A percentile compares a stretch with the other conserved stretches of the same genome.
Conservation (phyloP, 2,797 vertebrate species). For the Sebastiscus tertius region DNA sequence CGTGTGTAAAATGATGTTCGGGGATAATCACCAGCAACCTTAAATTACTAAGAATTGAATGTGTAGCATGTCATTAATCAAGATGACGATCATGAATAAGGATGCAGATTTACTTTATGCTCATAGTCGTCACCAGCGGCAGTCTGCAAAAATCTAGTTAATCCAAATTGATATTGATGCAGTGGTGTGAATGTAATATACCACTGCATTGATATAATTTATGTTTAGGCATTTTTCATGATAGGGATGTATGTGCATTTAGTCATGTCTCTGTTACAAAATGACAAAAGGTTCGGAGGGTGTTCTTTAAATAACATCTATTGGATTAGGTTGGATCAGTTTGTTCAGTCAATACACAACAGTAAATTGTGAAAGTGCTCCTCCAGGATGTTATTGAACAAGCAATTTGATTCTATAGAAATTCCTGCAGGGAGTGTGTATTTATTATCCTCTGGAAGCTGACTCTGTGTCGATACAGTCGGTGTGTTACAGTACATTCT, state of each 20-base stretch:
- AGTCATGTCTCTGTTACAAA: slow-evolving; percentile 13
- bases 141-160: slow-evolving; percentile 33
- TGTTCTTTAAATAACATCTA: slow-evolving; percentile 36
- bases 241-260: slow-evolving; percentile 5
- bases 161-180: slow-evolving; percentile 60
- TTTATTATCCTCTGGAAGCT: slow-evolving; percentile 51
- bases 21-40: slow-evolving; percentile 67
- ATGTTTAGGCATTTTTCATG: slow-evolving; percentile 20
- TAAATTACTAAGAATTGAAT: slow-evolving; percentile 69
- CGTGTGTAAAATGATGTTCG: slow-evolving; percentile 69
- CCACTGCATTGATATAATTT: slow-evolving; percentile 19
- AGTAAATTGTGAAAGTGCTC: slow-evolving; percentile 55
- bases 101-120: slow-evolving; percentile 59
- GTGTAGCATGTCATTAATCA: slow-evolving; percentile 70
- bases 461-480: slow-evolving; percentile 41
- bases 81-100: slow-evolving; percentile 60
- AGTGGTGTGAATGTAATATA: slow-evolving; percentile 10
- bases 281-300: slow-evolving; percentile 24
- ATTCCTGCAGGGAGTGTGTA: slow-evolving; percentile 31
- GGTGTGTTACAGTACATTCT: slow-evolving; percentile 31
- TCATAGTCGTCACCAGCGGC: slow-evolving; percentile 43
- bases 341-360: slow-evolving; percentile 45
- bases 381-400: slow-evolving; percentile 55
- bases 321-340: slow-evolving; percentile 43
- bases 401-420: slow-evolving; percentile 51